Percentiles rank a stretch among this genome's conserved stretches.
Conservation (phyloP, 2,888 invertebrate genomes). For the Drosophila cognata region DNA sequence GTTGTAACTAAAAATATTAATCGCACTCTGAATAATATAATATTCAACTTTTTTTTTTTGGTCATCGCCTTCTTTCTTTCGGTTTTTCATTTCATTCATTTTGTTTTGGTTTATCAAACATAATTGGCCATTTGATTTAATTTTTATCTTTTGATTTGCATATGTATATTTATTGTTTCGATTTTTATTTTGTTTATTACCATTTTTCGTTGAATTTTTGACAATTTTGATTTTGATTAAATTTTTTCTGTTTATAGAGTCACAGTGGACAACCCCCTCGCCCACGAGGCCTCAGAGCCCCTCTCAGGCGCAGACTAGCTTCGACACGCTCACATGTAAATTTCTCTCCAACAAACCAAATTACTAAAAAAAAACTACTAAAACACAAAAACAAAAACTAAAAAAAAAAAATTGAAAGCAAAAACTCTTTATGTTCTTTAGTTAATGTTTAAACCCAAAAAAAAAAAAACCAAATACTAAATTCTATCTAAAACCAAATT, state of each 20-base stretch:
- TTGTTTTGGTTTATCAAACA: conserved; percentile 43
- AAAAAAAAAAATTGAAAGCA: conserved; percentile 48
- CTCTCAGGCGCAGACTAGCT: conserved; percentile 86
- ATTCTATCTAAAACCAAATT: conserved; percentile 31
- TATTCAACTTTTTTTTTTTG: conserved; percentile 36
- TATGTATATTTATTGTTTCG: conserved; percentile 18
- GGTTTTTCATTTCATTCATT: conserved; percentile 44
- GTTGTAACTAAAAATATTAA: conserved; percentile 78
- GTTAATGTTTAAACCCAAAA: conserved; percentile 56
- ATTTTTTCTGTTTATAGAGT: conserved; percentile 85
- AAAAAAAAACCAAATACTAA: conserved; percentile 29
- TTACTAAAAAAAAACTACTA: conserved; percentile 64
- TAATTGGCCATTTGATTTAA: conserved; percentile 60
- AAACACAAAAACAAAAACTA: conserved; percentile 26
- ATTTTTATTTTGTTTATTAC: conserved; percentile 35
- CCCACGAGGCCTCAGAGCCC: conserved; percentile 86
- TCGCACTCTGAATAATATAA: conserved; percentile 67
- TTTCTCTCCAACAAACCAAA: conserved; percentile 76
- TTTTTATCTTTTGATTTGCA: conserved; percentile 29
- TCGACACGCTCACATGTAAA: conserved; percentile 86
- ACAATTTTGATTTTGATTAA: conserved; percentile 79
- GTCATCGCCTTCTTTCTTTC: conserved; percentile 42
- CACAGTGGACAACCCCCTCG: conserved; percentile 86
- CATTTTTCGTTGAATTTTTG: conserved; percentile 49
- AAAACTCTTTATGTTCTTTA: conserved; percentile 65